Conservation (phyloP, 2,113 vertebrate species). For the Erinaceus europaeus region DNA sequence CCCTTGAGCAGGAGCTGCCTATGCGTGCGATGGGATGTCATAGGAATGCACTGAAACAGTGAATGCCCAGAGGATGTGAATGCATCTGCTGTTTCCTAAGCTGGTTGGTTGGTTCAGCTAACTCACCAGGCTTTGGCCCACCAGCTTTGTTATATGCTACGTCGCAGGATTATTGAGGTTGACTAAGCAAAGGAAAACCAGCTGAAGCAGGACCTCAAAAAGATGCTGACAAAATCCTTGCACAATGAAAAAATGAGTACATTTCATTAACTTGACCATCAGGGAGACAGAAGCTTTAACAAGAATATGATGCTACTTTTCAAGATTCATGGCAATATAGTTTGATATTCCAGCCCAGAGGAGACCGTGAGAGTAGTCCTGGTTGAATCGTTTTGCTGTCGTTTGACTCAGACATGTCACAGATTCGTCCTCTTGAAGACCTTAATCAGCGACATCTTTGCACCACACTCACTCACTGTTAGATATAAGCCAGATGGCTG, state of each 20-base stretch:
- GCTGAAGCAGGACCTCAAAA: neutral
- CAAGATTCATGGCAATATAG: neutral
- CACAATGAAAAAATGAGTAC: neutral
- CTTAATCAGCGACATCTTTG: constrained; percentile 25
- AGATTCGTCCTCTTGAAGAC: neutral
- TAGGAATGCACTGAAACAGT: too few species aligned
- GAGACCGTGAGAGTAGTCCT: neutral
- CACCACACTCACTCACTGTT: constrained; percentile 17
- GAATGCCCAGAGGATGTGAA: neutral
- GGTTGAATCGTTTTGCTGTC: neutral
- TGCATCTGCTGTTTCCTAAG: neutral
- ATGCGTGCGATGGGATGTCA: neutral
- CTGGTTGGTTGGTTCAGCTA: neutral
- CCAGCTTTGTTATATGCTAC: neutral
- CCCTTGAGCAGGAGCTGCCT: neutral
- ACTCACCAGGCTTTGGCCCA: neutral
- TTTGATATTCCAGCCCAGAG: neutral
- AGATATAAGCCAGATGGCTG: neutral
- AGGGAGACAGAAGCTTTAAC: neutral
- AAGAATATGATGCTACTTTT: neutral
- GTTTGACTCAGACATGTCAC: neutral
- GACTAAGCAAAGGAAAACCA: constrained; percentile 4
- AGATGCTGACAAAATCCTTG: neutral
- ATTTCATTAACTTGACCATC: neutral
- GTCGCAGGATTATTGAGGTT: neutral